Conservation (phyloP, 2,888 invertebrate genomes). For the Mythimna pallens region DNA sequence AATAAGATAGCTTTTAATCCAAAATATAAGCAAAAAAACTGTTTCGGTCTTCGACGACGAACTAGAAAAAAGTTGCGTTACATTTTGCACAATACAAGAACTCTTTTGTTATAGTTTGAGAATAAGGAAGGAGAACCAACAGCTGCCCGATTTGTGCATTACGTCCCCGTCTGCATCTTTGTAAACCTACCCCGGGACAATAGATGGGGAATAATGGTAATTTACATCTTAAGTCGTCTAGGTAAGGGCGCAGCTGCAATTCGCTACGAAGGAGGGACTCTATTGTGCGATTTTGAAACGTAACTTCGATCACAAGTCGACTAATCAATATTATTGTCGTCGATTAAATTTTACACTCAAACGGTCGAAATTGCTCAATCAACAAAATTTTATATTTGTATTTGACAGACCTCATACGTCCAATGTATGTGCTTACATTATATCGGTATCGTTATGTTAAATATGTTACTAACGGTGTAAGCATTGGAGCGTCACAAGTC, state of each 20-base stretch:
- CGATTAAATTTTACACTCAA: slow-evolving; percentile 66
- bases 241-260: slow-evolving; percentile 88
- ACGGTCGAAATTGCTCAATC: slow-evolving; percentile 15
- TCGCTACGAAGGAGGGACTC: slow-evolving; percentile 76
- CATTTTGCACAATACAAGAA: slow-evolving; percentile 87
- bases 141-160: slow-evolving; percentile 90
- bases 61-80: slow-evolving; percentile 80
- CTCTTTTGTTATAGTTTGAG: slow-evolving; percentile 83
- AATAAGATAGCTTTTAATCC: slow-evolving; percentile 30
- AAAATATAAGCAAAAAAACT: slow-evolving; percentile 46
- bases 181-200: slow-evolving; percentile 84
- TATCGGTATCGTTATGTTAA: slow-evolving; percentile 31
- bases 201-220: slow-evolving; percentile 87
- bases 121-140: slow-evolving; percentile 85
- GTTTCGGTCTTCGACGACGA: slow-evolving; percentile 65
- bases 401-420: slow-evolving; percentile 1
- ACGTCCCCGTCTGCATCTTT: slow-evolving; percentile 89
- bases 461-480: slow-evolving; percentile 75
- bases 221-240: slow-evolving; percentile 90
- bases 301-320: slow-evolving; percentile 74
- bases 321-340: slow-evolving; percentile 76
- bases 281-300: slow-evolving; percentile 74
- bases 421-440: slow-evolving; percentile 21
- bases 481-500: slow-evolving; percentile 82
- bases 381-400: slow-evolving; percentile 1